phyloP scores from a whole-genome alignment of 1,140 invertebrate species.

The Bradysia coprophila region DNA sequence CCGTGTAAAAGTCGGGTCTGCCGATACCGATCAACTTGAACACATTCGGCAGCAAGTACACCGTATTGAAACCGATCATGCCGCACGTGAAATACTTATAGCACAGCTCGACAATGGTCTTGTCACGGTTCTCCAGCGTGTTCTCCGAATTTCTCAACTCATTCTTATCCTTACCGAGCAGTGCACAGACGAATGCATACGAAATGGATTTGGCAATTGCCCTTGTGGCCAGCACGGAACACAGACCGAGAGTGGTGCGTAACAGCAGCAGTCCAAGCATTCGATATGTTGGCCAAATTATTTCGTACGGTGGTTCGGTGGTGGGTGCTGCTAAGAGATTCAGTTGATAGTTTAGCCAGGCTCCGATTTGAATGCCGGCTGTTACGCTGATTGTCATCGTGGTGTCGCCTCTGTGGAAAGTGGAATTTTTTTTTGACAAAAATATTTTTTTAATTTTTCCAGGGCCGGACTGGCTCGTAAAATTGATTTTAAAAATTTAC shows the following conservation, averaged over 20 bases:
- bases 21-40: conserved; percentile 60
- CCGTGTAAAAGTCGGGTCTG: conserved; percentile 64
- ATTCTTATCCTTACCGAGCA: conserved; percentile 42
- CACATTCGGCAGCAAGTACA: conserved; percentile 57
- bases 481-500: no score
- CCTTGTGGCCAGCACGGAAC: conserved; percentile 44
- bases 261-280: conserved; percentile 45
- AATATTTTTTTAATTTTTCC: conserved; percentile 1
- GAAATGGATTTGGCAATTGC: conserved; percentile 46
- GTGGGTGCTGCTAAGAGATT: conserved; percentile 39
- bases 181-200: conserved; percentile 45
- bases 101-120: conserved; percentile 55
- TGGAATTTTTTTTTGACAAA: not conserved
- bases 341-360: conserved; percentile 66
- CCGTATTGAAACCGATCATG: conserved; percentile 53
- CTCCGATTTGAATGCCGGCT: conserved; percentile 58
- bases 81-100: conserved; percentile 65
- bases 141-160: conserved; percentile 38
- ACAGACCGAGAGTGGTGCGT: conserved; percentile 53
- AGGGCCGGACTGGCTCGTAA: no score
- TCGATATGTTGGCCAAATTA: conserved; percentile 55
- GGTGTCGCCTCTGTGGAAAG: conserved; percentile 58
- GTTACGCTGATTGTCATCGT: conserved; percentile 64
- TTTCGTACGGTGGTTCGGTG: conserved; percentile 42
- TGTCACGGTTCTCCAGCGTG: conserved; percentile 40